A percentile compares a stretch with the other conserved stretches of the same genome.
phyloP scores from a whole-genome alignment of 2,797 vertebrate species.

The Avahi laniger region DNA sequence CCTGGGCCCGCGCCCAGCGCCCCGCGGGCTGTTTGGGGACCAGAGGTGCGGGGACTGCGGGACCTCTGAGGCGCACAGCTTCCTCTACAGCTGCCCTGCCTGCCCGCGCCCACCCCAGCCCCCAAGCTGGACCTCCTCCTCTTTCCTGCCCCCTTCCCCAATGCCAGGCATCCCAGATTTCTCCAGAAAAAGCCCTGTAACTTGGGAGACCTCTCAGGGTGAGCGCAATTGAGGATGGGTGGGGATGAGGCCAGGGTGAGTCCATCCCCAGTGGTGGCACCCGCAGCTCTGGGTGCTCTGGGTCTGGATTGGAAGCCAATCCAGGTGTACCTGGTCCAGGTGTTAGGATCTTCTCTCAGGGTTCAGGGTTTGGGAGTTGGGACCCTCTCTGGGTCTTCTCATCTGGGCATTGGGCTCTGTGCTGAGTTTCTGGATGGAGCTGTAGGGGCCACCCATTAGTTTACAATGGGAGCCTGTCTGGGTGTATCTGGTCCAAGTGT shows the following conservation, averaged over 20 bases:
- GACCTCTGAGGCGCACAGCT: not conserved
- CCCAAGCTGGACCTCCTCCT: not conserved
- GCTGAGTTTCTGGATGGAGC: not conserved
- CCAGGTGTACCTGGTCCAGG: not conserved
- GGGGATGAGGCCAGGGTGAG: not conserved
- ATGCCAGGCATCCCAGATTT: not conserved
- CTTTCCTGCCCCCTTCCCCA: not conserved
- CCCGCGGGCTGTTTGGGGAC: not conserved
- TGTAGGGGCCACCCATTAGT: no score
- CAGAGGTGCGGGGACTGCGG: not conserved
- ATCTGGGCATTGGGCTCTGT: no score
- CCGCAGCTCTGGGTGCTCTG: not conserved
- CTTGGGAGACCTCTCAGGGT: not conserved
- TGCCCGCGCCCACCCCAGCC: not conserved
- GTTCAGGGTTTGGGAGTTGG: not conserved
- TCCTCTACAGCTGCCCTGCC: not conserved
- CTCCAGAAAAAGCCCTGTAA: not conserved
- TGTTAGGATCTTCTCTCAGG: not conserved
- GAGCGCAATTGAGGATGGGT: not conserved
- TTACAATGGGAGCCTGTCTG: not conserved
- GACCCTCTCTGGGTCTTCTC: not conserved
- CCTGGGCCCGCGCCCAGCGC: constrained; percentile 6
- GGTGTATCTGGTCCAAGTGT: not conserved
- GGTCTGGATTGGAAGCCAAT: not conserved
- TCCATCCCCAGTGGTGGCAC: not conserved